These are phyloP conservation scores for Leptothorax acervorum DNA, from an alignment of 2,888 invertebrate species.

Conservation along the genomic window DNA sequence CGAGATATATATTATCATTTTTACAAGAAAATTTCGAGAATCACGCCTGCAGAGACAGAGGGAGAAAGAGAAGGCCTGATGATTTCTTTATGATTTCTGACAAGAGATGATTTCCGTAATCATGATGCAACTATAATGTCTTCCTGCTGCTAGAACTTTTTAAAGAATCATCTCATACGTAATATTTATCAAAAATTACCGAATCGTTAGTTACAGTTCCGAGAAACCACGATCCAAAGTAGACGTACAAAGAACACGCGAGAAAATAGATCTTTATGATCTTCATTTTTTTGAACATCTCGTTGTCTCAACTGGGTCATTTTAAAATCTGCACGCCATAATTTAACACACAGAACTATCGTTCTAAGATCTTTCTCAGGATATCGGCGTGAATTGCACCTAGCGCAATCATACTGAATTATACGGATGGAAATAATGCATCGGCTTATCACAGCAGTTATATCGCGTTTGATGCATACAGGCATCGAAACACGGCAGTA, in stretches of 20 bases:
- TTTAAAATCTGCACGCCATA: neutral
- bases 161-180: neutral
- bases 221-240: neutral
- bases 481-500: constrained; percentile 51
- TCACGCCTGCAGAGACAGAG: neutral
- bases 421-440: neutral
- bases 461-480: constrained; percentile 15
- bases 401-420: constrained; percentile 15
- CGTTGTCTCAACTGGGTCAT: neutral
- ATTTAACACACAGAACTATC: neutral
- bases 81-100: neutral
- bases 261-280: neutral
- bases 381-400: neutral
- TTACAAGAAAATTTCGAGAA: neutral
- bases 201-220: neutral
- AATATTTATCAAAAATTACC: neutral
- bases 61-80: neutral
- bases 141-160: neutral
- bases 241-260: no score
- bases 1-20: constrained; percentile 19
- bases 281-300: neutral
- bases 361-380: neutral
- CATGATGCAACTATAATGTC: constrained; percentile 8
- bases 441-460: neutral
- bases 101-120: neutral